Evolutionary conservation across 2,113 vertebrate species (phyloP).

Genomic region (Sylvia atricapilla): DNA sequence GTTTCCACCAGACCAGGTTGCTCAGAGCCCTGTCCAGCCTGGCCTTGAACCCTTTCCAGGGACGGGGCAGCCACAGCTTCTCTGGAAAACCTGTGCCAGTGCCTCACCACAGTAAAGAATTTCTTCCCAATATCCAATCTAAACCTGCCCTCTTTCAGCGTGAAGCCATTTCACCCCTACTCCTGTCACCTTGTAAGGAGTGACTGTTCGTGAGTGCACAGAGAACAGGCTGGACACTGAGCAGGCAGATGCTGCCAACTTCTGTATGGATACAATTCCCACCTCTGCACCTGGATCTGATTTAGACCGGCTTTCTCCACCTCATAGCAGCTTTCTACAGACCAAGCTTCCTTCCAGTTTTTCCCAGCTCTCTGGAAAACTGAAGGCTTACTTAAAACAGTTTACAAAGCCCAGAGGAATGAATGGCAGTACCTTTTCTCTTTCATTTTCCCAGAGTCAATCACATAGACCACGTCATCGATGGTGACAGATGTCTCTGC

Average conservation of each 20-base stretch:
- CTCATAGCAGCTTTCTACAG: not conserved
- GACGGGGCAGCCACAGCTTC: not conserved
- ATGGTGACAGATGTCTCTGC: constrained; percentile 98
- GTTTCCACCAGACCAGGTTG: not conserved
- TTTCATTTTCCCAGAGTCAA: constrained; percentile 97
- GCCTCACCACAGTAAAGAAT: not conserved
- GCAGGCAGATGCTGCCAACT: not conserved
- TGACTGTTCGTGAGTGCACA: not conserved
- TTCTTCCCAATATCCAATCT: not conserved
- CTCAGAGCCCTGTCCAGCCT: not conserved
- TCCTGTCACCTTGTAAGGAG: not conserved
- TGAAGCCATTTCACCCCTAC: not conserved
- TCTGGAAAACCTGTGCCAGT: not conserved
- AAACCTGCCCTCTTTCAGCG: not conserved
- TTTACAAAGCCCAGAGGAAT: not conserved
- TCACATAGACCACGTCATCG: constrained; percentile 93
- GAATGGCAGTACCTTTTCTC: constrained; percentile 85
- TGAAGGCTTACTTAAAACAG: not conserved
- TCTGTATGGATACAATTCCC: not conserved
- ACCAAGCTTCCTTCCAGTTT: not conserved
- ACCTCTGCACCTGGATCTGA: not conserved
- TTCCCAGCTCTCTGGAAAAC: not conserved
- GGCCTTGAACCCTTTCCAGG: not conserved
- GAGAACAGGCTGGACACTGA: not conserved
- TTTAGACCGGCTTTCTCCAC: not conserved